A percentile compares a stretch with the other conserved stretches of the same genome.
Conservation (phyloP, 2,113 vertebrate species). For the Hydrochoerus hydrochaeris region DNA sequence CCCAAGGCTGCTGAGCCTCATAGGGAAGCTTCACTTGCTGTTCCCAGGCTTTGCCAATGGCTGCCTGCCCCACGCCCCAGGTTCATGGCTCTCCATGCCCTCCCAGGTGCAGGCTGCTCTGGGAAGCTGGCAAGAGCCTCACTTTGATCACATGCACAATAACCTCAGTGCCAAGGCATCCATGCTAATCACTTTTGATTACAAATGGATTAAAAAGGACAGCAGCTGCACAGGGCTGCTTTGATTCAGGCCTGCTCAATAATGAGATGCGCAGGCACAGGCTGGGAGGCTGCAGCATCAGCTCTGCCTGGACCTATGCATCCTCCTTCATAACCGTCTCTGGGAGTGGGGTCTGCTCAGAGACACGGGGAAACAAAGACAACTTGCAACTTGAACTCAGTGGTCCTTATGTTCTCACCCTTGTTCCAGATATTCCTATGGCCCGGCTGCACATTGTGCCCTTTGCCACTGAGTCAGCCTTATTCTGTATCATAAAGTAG, state of each 20-base stretch:
- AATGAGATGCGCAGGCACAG: slow-evolving; percentile 84
- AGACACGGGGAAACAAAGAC: background rate
- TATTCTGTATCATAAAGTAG: background rate
- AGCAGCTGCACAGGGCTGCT: slow-evolving; percentile 84
- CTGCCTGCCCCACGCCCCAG: background rate
- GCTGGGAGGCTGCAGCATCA: slow-evolving; percentile 71
- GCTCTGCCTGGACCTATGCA: background rate
- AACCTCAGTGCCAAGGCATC: slow-evolving; percentile 81
- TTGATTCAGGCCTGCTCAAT: slow-evolving; percentile 81
- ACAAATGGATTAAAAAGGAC: slow-evolving; percentile 86
- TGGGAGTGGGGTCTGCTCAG: background rate
- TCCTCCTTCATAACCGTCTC: background rate
- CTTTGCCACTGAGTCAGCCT: background rate
- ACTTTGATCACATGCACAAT: slow-evolving; percentile 82
- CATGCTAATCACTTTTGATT: slow-evolving; percentile 84
- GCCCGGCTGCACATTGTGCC: background rate
- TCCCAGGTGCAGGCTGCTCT: slow-evolving; percentile 65
- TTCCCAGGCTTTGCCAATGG: background rate
- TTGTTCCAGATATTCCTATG: background rate
- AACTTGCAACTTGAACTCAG: background rate
- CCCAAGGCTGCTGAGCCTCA: background rate
- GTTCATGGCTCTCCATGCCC: background rate
- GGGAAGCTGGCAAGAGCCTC: slow-evolving; percentile 17
- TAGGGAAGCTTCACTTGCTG: background rate
- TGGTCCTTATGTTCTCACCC: background rate